Base-by-base conservation (phyloP, 2,888 invertebrate genomes). In the Odontocerum albicorne region DNA sequence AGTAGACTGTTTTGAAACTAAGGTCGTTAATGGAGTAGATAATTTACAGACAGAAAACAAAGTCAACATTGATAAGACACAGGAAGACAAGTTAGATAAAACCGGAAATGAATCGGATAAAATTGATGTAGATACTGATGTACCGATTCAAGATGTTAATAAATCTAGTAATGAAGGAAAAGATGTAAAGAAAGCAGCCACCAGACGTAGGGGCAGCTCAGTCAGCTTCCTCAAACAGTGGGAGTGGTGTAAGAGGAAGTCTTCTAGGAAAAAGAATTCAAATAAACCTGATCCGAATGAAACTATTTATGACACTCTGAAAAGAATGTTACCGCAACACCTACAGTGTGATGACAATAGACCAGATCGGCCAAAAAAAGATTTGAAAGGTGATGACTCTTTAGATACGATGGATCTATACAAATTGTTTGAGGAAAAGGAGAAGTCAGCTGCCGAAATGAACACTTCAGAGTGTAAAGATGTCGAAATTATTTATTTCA, bases 161-260 rank as follows among this genome's bases (percentile, higher is more conserved):
- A 59, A 59, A 42, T 17, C 33, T 10, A 47, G 22, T 33, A 50
- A 32, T 39, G 59, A 71, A 45, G 46, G 15, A 39, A 82, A 79
- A 65, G 69, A 70, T 33, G 72, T 72, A 21, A 79, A 76, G 54
- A 80, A 80, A 63, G 44, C 12, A 6, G 35, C 43, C 19, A 42
- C 51, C 2, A 33, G 88, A 63, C 74, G 89, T n/a, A 75, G 88
- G 57, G 83, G 89, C 32, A 88, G 87, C 70, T 85, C 87, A 21
- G 72, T 89, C 10, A 85, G 84, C 43, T 85, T 85, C 63, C 70
- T 90, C 16, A 85, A 88, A 64, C 86, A 87, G 63, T 88, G 90
- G 88, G 87, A 87, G 45, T 90, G 89, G 87, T 88, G 88, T 63
- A 85, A 80, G 63, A 67, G 83, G 15, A 76, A 80, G 58, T 77